Base-by-base conservation (phyloP, 2,888 invertebrate species). In the Ligdia adustata region DNA sequence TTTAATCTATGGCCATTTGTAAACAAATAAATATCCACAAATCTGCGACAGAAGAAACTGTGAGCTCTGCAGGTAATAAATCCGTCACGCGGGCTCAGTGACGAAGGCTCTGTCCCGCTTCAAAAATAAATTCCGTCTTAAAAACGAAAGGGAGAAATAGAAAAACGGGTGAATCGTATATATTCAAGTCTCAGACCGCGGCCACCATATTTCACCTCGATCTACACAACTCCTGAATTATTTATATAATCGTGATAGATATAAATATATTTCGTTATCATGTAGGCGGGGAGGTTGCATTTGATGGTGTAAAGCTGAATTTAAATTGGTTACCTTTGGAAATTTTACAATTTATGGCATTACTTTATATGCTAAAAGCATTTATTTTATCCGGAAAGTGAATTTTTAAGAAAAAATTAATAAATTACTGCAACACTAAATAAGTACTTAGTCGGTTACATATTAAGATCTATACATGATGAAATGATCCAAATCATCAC, bases 211-310 rank as follows among this genome's bases (percentile, higher is more conserved):
- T 81, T 87, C 82, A 83, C 72, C 60, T 15, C 62, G 68, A 70
- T 74, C 68, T 69, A 62, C 70, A 61, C 63, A 60, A 64, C 69
- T 73, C 58, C 65, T 87, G 88, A 86, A 88, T 88, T 85, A 87
- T 87, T 82, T 87, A 88, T 86, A 64, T 35, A 64, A 75, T 74
- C 69, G 66, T 66, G 73, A 76, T 76, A 62, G 72, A 75, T 77
- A 82, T 83, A 79, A 75, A 74, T 78, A 66, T 69, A 67, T 69
- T 74, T 73, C 42, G 55, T 54, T 62, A 58, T 60, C 58, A 43
- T 42, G 2, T 54, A 55, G 51, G 18, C 24, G 41, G 7, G 12
- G 53, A 52, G 56, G 9, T 24, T 11, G 26, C 12, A 11, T 13
- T 20, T 12, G n/a, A n/a, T n/a, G n/a, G n/a, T n/a, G n/a, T n/a